These are phyloP conservation scores for Chaetura pelagica DNA, from an alignment of 2,113 vertebrate species.

Conservation along the genomic window DNA sequence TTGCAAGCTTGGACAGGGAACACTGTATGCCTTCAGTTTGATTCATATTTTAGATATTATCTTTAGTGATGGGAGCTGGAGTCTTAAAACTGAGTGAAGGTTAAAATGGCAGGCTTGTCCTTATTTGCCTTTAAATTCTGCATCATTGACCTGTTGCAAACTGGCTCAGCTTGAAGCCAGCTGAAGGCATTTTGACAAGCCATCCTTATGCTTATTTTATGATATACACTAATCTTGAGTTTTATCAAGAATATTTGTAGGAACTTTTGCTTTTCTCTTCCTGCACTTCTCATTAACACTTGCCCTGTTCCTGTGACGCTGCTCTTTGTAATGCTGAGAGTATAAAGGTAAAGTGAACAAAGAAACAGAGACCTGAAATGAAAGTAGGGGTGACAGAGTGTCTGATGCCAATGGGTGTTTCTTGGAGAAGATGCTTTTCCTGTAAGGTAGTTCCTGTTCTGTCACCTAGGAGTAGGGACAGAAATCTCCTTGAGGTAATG, in stretches of 20 bases:
- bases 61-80: background rate
- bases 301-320: background rate
- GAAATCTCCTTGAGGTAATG: background rate
- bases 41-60: background rate
- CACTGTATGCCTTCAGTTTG: background rate
- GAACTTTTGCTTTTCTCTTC: background rate
- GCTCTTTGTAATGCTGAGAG: background rate
- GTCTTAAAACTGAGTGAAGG: background rate
- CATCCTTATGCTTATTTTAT: background rate
- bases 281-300: background rate
- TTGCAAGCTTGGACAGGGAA: background rate
- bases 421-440: background rate
- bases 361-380: background rate
- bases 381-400: background rate
- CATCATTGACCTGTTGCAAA: background rate
- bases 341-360: background rate
- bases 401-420: background rate
- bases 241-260: background rate
- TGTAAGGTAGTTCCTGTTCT: background rate
- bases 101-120: background rate
- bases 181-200: background rate
- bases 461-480: background rate
- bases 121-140: background rate
- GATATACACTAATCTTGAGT: background rate
- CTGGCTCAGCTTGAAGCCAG: background rate